Evolutionary conservation across 2,888 invertebrate species (phyloP).

Genomic region (Ditula angustiorana): DNA sequence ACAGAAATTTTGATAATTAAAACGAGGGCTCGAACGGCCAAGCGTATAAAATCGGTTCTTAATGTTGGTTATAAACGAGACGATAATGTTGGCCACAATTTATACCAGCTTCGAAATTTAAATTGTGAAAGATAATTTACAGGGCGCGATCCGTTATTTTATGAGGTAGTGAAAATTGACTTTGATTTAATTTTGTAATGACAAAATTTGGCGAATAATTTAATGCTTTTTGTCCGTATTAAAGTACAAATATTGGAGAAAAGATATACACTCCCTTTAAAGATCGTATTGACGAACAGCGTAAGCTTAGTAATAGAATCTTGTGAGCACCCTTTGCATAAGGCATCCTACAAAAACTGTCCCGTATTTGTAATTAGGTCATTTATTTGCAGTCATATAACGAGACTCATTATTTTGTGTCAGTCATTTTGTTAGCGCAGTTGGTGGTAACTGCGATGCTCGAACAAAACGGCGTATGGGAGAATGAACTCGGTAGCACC

Average conservation of each 20-base stretch:
- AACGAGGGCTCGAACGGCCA: slow-evolving; percentile 44
- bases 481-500: neutral
- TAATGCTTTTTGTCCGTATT: neutral
- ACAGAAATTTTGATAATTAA: slow-evolving; percentile 57
- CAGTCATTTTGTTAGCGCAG: slow-evolving; percentile 50
- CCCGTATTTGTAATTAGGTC: too few species aligned
- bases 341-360: too few species aligned
- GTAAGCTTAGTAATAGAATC: too few species aligned
- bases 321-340: too few species aligned
- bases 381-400: neutral
- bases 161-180: slow-evolving; percentile 3
- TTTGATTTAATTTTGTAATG: slow-evolving; percentile 29
- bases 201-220: neutral
- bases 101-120: slow-evolving; percentile 51
- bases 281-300: too few species aligned
- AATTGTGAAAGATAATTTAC: slow-evolving; percentile 44
- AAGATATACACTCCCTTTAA: too few species aligned
- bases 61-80: slow-evolving; percentile 51
- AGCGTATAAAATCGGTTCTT: slow-evolving; percentile 53
- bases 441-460: neutral
- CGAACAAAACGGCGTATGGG: neutral
- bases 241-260: too few species aligned
- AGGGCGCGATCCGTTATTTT: slow-evolving; percentile 42
- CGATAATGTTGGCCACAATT: slow-evolving; percentile 50
- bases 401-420: neutral